Evolutionary conservation across 1,140 invertebrate genomes (phyloP).

Genomic region (Charaxes varanes): DNA sequence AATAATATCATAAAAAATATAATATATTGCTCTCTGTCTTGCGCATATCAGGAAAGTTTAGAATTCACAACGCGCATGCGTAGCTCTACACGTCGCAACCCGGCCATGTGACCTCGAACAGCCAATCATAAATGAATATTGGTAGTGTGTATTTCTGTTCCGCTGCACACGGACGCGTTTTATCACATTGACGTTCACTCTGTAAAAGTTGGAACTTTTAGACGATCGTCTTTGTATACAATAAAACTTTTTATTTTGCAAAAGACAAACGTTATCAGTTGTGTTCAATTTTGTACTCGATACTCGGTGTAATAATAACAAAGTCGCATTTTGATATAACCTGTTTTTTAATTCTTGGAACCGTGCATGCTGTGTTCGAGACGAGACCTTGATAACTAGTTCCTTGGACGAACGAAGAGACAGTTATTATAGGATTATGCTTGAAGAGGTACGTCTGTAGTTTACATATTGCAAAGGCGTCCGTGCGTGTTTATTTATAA

Average conservation of each 20-base stretch:
- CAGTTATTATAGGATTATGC: slow-evolving; percentile 73
- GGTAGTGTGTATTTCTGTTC: slow-evolving; percentile 33
- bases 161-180: slow-evolving; percentile 29
- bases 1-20: background rate
- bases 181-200: slow-evolving; percentile 28
- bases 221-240: slow-evolving; percentile 16
- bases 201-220: slow-evolving; percentile 28
- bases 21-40: no score
- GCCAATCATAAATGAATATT: slow-evolving; percentile 42
- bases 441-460: slow-evolving; percentile 72
- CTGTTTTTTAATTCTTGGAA: slow-evolving; percentile 63
- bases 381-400: slow-evolving; percentile 75
- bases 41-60: slow-evolving; percentile 52
- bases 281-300: slow-evolving; percentile 13
- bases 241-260: slow-evolving; percentile 12
- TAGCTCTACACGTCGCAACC: slow-evolving; percentile 37
- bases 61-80: slow-evolving; percentile 47
- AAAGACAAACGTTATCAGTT: slow-evolving; percentile 16
- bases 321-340: slow-evolving; percentile 45
- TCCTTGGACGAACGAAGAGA: slow-evolving; percentile 69
- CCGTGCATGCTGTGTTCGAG: slow-evolving; percentile 58
- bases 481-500: slow-evolving; percentile 41
- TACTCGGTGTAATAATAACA: slow-evolving; percentile 23
- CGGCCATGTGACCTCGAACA: slow-evolving; percentile 38
- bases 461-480: slow-evolving; percentile 52